A percentile compares a stretch with the other conserved stretches of the same genome.
Conservation (phyloP, 2,113 vertebrate genomes). For the Glareola pratincola region DNA sequence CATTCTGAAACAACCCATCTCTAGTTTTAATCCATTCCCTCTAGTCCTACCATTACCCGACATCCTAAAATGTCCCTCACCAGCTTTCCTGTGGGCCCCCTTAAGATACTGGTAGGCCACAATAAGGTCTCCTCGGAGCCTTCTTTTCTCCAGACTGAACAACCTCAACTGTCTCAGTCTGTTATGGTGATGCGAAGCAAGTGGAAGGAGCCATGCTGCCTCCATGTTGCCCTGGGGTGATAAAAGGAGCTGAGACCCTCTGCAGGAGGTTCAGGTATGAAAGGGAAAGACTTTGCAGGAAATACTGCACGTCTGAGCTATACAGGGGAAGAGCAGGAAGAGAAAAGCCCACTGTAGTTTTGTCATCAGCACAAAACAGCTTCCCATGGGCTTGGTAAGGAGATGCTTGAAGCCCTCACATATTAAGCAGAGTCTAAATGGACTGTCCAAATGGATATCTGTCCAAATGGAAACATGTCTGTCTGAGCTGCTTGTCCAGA, state of each 20-base stretch:
- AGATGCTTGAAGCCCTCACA: background rate
- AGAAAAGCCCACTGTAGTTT: background rate
- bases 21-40: no score
- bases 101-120: no score
- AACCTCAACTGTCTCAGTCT: no score
- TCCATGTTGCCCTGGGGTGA: background rate
- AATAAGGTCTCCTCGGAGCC: no score
- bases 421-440: background rate
- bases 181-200: background rate
- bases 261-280: background rate
- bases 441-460: background rate
- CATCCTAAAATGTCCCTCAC: no score
- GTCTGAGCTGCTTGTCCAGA: background rate
- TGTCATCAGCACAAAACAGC: background rate
- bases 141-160: no score
- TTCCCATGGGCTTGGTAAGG: background rate
- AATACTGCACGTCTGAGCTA: background rate
- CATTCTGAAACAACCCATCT: no score
- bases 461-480: background rate
- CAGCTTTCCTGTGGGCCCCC: no score
- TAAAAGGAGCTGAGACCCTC: background rate
- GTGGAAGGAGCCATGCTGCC: background rate
- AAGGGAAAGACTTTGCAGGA: background rate
- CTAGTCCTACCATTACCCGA: no score
- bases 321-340: background rate